Evolutionary conservation across 1,140 invertebrate genomes (phyloP).

Genomic region (Chironomus tepperi): DNA sequence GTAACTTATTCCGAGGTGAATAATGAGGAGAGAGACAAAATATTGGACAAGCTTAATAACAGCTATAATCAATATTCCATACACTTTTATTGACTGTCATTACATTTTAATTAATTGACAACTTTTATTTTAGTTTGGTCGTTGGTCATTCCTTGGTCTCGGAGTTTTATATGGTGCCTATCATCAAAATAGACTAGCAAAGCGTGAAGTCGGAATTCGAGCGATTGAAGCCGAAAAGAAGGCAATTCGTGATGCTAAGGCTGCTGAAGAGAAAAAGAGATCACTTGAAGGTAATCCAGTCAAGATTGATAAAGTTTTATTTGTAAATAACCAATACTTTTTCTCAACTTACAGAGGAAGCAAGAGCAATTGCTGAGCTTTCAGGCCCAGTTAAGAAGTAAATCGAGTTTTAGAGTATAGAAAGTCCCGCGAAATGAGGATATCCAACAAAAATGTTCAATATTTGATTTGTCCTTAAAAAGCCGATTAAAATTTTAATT

Average conservation of each 20-base stretch:
- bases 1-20: conserved; percentile 24
- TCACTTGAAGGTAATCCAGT: conserved; percentile 41
- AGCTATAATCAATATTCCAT: neutral
- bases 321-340: conserved; percentile 4
- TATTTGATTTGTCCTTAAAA: neutral
- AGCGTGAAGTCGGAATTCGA: conserved; percentile 52
- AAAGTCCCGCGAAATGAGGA: neutral
- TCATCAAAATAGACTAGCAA: conserved; percentile 56
- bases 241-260: conserved; percentile 54
- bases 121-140: conserved; percentile 49
- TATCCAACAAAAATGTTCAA: neutral
- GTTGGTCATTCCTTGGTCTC: conserved; percentile 58
- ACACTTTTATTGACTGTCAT: conserved; percentile 10
- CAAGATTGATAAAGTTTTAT: neutral
- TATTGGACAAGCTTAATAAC: neutral
- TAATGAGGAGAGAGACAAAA: neutral
- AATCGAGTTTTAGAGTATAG: conserved; percentile 8
- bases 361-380: conserved; percentile 33
- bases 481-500: neutral
- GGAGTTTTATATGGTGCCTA: conserved; percentile 62
- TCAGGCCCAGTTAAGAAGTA: conserved; percentile 30
- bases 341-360: conserved; percentile 29
- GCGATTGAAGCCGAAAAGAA: conserved; percentile 57
- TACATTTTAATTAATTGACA: conserved; percentile 19
- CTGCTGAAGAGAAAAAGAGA: conserved; percentile 55